phyloP scores from a whole-genome alignment of 2,113 vertebrate species.

The Nycticryphes semicollaris region DNA sequence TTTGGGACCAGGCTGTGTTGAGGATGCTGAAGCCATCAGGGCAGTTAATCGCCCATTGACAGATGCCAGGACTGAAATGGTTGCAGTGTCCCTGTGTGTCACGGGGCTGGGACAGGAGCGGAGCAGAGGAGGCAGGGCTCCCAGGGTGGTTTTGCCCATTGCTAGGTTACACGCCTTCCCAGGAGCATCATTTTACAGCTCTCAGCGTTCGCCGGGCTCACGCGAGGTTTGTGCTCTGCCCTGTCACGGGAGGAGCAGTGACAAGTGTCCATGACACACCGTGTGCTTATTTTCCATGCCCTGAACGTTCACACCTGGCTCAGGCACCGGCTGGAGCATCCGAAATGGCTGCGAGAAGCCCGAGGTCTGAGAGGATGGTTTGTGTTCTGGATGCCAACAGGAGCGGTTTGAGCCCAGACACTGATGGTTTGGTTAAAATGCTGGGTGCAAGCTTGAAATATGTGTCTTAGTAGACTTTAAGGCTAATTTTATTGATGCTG shows the following conservation, averaged over 20 bases:
- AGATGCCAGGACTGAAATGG: neutral
- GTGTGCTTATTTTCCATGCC: neutral
- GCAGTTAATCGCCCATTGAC: accelerated
- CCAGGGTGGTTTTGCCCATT: neutral
- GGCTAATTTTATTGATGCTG: neutral
- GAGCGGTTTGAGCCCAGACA: neutral
- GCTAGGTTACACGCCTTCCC: neutral
- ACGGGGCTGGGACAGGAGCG: neutral
- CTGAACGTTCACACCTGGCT: neutral
- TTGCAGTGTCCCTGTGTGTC: accelerated
- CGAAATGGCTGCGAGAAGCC: neutral
- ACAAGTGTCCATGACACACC: neutral
- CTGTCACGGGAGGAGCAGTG: neutral
- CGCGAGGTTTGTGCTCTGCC: neutral
- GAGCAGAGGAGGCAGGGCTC: neutral
- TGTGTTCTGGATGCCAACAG: neutral
- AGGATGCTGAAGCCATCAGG: neutral
- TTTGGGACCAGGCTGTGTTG: neutral
- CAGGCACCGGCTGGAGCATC: neutral
- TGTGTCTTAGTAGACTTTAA: neutral
- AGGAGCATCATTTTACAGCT: neutral
- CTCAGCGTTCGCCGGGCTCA: neutral
- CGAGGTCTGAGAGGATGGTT: neutral
- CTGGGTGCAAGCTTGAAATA: neutral
- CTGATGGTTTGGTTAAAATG: neutral